Evolutionary conservation across 2,888 invertebrate species (phyloP), one percentile per base, ranked within the genome.

Genomic region (Hololepta plana): DNA sequence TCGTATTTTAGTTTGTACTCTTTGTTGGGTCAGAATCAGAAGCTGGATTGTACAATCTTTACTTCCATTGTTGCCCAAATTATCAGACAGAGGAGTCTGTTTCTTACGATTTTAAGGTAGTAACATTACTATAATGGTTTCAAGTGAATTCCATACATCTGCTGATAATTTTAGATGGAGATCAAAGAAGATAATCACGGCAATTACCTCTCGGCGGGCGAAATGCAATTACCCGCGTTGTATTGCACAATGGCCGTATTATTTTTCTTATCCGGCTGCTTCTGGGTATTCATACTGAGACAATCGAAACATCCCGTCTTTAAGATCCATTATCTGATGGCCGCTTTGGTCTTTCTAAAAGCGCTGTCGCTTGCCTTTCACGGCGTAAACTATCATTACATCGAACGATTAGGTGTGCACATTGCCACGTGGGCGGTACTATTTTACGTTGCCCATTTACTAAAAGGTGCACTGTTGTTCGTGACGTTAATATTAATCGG

Each of bases 371-470:
- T 96, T 26, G 72, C 95, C 32, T 95, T 96, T 56, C 96, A 96
- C 51, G 90, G 88, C 1, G 79, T 87, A 27, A 87, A 88, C 50
- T 88, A 77, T 46, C 90, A 95, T 49, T 95, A 87, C 47, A 93
- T 98, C 45, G 79, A 90, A 54, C 73, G 70, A 9, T 69, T 79
- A 36, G 96, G 96, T 1, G 82, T 85, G 39, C 93, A 95, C 47
- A 79, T 91, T 3, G 90, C 93, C 12, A 82, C 93, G 1, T 98
- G 96, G 95, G 96, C 96, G 1, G 85, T 96, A 39, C 59, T 98
- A 2, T 98, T 80, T 52, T 98, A 96, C 46, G 80, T 96, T 27
- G 90, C 91, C n/a, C 96, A 98, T 63, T 62, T 98, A 22, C 33
- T 54, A 10, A 54, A 54, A 41, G 54, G 22, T 7, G 85, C 90